Conservation (phyloP, 2,797 vertebrate genomes). For the Trematomus bernacchii region DNA sequence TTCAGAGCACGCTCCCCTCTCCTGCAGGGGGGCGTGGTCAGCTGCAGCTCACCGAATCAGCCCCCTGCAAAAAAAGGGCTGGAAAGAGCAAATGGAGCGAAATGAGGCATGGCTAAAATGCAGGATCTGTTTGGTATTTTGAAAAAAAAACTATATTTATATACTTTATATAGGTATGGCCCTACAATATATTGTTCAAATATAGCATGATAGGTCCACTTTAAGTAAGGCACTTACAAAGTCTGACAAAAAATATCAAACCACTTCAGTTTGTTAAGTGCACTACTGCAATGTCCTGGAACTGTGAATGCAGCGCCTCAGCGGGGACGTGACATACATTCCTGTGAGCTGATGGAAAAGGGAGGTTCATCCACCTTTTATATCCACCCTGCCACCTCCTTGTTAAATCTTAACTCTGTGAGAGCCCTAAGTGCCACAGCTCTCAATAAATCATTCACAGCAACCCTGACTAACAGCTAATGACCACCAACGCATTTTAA, state of each 20-base stretch:
- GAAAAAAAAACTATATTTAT: too few species aligned
- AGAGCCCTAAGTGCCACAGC: slow-evolving; percentile 16
- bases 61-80: too few species aligned
- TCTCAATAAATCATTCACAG: slow-evolving; percentile 41
- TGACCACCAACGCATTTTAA: slow-evolving; percentile 19
- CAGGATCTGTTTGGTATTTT: too few species aligned
- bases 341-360: slow-evolving; percentile 6
- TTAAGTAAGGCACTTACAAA: background rate
- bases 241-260: slow-evolving; percentile 1
- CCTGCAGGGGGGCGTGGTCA: too few species aligned
- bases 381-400: background rate
- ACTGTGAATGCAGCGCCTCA: slow-evolving; percentile 12
- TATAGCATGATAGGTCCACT: too few species aligned
- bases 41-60: too few species aligned
- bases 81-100: too few species aligned
- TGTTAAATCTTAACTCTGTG: slow-evolving; percentile 31
- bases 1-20: too few species aligned
- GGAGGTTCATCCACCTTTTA: slow-evolving; percentile 11
- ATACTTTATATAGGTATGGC: too few species aligned
- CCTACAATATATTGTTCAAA: too few species aligned
- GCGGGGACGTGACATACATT: slow-evolving; percentile 3
- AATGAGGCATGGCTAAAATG: too few species aligned
- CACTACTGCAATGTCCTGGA: background rate
- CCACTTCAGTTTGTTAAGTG: background rate
- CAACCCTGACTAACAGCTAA: slow-evolving; percentile 22